Conservation (phyloP, 2,113 vertebrate genomes). For the Heteronetta atricapilla region DNA sequence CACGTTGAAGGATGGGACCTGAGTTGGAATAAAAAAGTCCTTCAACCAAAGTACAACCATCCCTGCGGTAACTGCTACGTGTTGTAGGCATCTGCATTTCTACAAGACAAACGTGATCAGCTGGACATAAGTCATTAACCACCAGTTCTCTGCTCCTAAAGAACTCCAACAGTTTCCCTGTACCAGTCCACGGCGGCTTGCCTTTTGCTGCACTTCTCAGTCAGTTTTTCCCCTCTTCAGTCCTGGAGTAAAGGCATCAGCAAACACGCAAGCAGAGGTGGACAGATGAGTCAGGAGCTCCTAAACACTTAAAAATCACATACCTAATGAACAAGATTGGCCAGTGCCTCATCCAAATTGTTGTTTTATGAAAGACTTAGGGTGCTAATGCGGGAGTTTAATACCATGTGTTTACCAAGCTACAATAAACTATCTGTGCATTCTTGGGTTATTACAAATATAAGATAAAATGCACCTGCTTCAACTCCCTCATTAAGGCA, state of each 20-base stretch:
- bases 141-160: not conserved
- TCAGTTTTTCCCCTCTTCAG: slow-evolving; percentile 1
- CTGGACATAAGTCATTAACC: not conserved
- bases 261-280: not conserved
- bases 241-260: slow-evolving; percentile 21
- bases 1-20: not conserved
- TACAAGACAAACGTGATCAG: not conserved
- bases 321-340: slow-evolving; percentile 25
- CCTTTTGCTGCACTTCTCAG: slow-evolving; percentile 12
- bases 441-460: slow-evolving; percentile 58
- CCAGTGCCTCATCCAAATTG: slow-evolving; percentile 55
- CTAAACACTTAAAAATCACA: slow-evolving; percentile 38
- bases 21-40: not conserved
- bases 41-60: not conserved
- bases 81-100: not conserved
- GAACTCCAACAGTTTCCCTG: not conserved
- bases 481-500: slow-evolving; percentile 59
- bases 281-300: not conserved
- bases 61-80: not conserved
- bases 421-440: slow-evolving; percentile 42
- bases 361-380: slow-evolving; percentile 38
- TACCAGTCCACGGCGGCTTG: not conserved
- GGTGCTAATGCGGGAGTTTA: not conserved
- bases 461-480: slow-evolving; percentile 56
- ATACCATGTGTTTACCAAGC: slow-evolving; percentile 44